Evolutionary conservation across 2,888 invertebrate genomes (phyloP).

Genomic region (Melanostoma scalare): DNA sequence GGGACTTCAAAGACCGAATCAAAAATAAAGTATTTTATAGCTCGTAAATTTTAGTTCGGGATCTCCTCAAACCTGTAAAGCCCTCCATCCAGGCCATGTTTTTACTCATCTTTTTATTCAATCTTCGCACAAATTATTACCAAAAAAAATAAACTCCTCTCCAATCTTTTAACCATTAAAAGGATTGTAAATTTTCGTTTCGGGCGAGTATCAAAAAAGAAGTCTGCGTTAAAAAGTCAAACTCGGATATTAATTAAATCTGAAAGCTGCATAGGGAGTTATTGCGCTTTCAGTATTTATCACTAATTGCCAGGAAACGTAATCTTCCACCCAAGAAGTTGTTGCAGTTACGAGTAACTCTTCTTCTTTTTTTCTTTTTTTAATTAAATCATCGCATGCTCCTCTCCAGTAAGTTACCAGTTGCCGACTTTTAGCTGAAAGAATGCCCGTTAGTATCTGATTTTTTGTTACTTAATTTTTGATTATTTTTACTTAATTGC

Average conservation of each 20-base stretch:
- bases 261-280: conserved; percentile 29
- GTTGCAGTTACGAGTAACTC: neutral
- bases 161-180: neutral
- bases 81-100: neutral
- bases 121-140: conserved; percentile 2
- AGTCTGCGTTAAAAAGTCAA: conserved; percentile 30
- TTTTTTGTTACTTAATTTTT: conserved; percentile 44
- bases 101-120: conserved; percentile 13
- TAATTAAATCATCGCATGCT: conserved; percentile 69
- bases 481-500: conserved; percentile 62
- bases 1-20: too few species aligned
- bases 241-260: conserved; percentile 49
- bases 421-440: conserved; percentile 17
- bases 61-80: neutral
- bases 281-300: conserved; percentile 57
- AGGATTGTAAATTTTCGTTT: conserved; percentile 26
- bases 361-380: conserved; percentile 7
- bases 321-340: conserved; percentile 36
- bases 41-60: too few species aligned
- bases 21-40: too few species aligned
- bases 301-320: conserved; percentile 69
- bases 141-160: neutral
- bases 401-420: conserved; percentile 46
- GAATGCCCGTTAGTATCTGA: conserved; percentile 63
- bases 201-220: neutral